phyloP scores from a whole-genome alignment of 2,888 invertebrate species.

The Chesias legatella region DNA sequence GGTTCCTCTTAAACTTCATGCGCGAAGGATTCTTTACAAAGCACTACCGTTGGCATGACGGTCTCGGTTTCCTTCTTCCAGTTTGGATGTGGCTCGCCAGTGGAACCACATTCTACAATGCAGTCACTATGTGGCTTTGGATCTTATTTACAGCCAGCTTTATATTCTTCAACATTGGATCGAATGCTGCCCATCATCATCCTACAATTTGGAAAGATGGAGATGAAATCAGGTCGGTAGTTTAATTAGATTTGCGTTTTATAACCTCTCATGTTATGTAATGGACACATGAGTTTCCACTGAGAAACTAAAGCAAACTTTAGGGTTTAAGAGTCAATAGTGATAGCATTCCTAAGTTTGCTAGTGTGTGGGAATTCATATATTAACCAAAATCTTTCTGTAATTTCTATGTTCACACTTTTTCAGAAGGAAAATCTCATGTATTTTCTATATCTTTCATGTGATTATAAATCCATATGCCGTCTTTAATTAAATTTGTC shows the following conservation, averaged over 20 bases:
- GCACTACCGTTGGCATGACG: constrained; percentile 59
- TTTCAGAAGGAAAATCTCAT: no score
- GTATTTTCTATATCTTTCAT: no score
- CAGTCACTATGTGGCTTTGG: constrained; percentile 76
- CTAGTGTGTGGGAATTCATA: no score
- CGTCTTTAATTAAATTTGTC: background rate
- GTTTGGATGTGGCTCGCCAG: constrained; percentile 58
- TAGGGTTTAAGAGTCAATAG: no score
- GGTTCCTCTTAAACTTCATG: constrained; percentile 45
- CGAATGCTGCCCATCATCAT: constrained; percentile 90
- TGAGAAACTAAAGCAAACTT: no score
- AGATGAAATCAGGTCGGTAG: constrained; percentile 75
- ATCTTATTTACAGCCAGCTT: constrained; percentile 80
- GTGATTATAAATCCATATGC: no score
- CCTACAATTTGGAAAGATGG: constrained; percentile 90
- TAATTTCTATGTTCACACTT: no score
- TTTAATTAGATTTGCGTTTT: no score
- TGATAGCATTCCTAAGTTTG: no score
- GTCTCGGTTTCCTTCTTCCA: constrained; percentile 58
- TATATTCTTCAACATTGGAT: constrained; percentile 82
- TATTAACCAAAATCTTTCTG: no score
- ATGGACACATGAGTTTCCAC: no score
- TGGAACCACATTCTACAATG: constrained; percentile 45
- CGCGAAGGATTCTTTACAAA: constrained; percentile 46
- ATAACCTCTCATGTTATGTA: no score